Base-by-base conservation (phyloP, 2,888 invertebrate species). In the Petrolisthes manimaculis region DNA sequence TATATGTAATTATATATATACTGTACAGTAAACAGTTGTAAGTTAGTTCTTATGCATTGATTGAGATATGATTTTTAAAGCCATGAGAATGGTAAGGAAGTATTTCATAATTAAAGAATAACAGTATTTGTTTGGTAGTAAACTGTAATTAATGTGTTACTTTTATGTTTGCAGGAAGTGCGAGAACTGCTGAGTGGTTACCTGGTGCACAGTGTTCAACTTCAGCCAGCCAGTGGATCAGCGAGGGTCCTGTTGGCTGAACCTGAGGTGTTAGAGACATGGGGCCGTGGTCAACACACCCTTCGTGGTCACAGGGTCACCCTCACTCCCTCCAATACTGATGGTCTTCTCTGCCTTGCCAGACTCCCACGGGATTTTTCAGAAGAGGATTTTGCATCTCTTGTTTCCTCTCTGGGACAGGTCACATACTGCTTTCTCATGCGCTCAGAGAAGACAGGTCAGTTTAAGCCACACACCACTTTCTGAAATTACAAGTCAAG, bases 361-460 rank as follows among this genome's bases (percentile, higher is more conserved):
- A 93, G 94, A 67, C 92, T 94, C 67, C 94, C 94, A 1, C 92
- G 92, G 4, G 91, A 92, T 86, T 93, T 93, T 92, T 93, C 93
- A 0, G 94, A 94, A 84, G 92, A 93, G 18, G 93, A 94, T 89
- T 94, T 94, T 91, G 91, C 92, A 12, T 92, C 92, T n/a, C 92
- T 94, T 51, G 93, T 94, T 8, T 91, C 92, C 6, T 92, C 92
- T 85, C 93, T 93, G 91, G 94, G 94, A 2, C 92, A 93, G 83
- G 92, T 94, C 8, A 92, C 93, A 54, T 93, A 93, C 86, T 93
- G 93, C 90, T 94, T 94, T 92, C 93, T 94, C 67, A 94, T 94
- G 93, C 92, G 90, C 75, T 91, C 91, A 0, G 91, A 91, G 85
- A 89, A 86, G 92, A 91, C 91, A 81, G 90, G 91, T 90, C 83